Percentiles rank a stretch among this genome's conserved stretches.
phyloP scores from a whole-genome alignment of 2,888 invertebrate species.

The Mythimna albipuncta region DNA sequence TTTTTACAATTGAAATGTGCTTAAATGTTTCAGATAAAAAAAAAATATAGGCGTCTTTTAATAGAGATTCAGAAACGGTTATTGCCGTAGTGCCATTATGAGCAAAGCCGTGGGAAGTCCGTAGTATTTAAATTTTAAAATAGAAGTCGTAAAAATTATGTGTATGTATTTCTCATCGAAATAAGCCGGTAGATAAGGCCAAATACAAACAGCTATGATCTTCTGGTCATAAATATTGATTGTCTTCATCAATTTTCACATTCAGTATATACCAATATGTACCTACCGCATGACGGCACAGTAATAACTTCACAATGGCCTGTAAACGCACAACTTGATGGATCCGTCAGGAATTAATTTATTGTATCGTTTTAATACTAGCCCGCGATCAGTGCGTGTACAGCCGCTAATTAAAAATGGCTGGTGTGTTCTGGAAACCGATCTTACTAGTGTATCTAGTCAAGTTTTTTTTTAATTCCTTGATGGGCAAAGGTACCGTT shows the following conservation, averaged over 20 bases:
- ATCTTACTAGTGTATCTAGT: conserved; percentile 51
- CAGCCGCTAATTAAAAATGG: conserved; percentile 65
- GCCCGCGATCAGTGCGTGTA: conserved; percentile 50
- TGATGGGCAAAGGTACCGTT: conserved; percentile 51
- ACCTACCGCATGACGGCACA: conserved; percentile 44
- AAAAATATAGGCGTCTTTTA: background rate
- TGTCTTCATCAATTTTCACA: conserved; percentile 48
- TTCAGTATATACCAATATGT: conserved; percentile 30
- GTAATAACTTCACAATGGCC: conserved; percentile 69
- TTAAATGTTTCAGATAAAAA: conserved; percentile 3
- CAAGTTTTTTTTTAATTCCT: conserved; percentile 58
- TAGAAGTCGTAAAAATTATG: conserved; percentile 16
- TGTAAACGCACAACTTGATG: conserved; percentile 73
- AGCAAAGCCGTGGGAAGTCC: conserved; percentile 19
- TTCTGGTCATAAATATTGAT: conserved; percentile 50
- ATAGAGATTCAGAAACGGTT: conserved; percentile 11
- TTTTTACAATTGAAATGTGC: background rate
- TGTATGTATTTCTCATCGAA: conserved; percentile 20
- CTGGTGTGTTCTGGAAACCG: conserved; percentile 56
- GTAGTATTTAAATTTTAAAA: conserved; percentile 24
- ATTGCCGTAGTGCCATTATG: conserved; percentile 6
- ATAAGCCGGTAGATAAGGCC: conserved; percentile 8
- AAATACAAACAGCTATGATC: conserved; percentile 18
- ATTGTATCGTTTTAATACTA: conserved; percentile 72
- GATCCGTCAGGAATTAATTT: conserved; percentile 75